Percentiles rank a stretch among this genome's conserved stretches.
Evolutionary conservation across 2,888 invertebrate genomes (phyloP).

Genomic region (Sicus ferrugineus): DNA sequence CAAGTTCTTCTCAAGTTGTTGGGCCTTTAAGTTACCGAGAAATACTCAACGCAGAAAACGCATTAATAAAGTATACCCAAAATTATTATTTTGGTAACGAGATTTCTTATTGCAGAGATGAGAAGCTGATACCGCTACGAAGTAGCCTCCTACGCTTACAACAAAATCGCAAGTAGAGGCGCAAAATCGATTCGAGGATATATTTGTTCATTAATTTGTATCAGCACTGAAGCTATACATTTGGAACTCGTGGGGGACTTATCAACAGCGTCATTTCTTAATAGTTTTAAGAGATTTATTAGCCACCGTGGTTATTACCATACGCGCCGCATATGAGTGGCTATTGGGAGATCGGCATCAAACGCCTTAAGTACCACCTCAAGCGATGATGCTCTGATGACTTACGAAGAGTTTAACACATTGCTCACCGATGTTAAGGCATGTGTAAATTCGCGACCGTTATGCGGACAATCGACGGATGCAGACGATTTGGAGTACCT

Average conservation of each 20-base stretch:
- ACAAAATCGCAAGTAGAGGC: background rate
- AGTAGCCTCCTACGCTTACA: too few relatives aligned
- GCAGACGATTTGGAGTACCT: too few relatives aligned
- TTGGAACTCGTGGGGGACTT: slow-evolving; percentile 23
- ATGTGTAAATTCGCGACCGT: too few relatives aligned
- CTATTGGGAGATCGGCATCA: too few relatives aligned
- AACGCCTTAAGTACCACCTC: background rate
- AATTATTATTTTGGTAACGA: slow-evolving; percentile 4
- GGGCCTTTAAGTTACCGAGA: slow-evolving; percentile 16
- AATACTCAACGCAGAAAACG: background rate
- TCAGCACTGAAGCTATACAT: slow-evolving; percentile 22
- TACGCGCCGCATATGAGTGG: too few relatives aligned
- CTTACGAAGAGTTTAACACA: background rate
- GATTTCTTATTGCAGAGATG: slow-evolving; percentile 19
- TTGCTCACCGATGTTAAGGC: background rate
- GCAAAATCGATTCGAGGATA: too few relatives aligned
- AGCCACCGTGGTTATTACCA: too few relatives aligned
- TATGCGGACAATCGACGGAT: too few relatives aligned
- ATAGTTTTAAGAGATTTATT: too few relatives aligned
- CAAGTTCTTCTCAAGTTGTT: background rate
- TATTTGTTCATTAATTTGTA: slow-evolving; percentile 17
- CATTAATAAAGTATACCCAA: too few relatives aligned
- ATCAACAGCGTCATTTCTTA: too few relatives aligned
- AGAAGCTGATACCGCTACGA: too few relatives aligned
- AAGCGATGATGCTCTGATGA: background rate